Percentiles rank a stretch among this genome's conserved stretches.
These are phyloP conservation scores for Desmodus rotundus DNA, from an alignment of 2,113 vertebrate species.

Conservation along the genomic window DNA sequence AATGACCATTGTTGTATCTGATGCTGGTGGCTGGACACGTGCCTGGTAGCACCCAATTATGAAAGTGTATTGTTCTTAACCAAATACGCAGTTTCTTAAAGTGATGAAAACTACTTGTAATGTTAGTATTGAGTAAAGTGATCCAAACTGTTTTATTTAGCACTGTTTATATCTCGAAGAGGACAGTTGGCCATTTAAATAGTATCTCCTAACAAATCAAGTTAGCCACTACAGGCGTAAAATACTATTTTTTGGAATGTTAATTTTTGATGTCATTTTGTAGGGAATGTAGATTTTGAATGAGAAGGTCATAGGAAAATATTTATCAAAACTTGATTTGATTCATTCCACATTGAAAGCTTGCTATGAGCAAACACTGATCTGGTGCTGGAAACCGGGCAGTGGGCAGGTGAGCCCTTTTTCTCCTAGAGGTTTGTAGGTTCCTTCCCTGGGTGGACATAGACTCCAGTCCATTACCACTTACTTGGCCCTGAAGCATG, in stretches of 20 bases:
- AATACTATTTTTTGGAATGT: not conserved
- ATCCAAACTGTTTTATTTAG: not conserved
- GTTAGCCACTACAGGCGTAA: not conserved
- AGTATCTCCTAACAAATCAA: not conserved
- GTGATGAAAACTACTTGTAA: not conserved
- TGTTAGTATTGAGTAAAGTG: not conserved
- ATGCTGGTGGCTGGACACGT: rapidly evolving
- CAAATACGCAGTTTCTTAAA: rapidly evolving
- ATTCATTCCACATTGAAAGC: too few relatives aligned
- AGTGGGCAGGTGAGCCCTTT: not conserved
- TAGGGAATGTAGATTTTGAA: not conserved
- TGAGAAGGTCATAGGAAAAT: not conserved
- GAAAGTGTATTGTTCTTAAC: rapidly evolving
- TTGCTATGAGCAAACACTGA: rapidly evolving
- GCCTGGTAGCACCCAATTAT: rapidly evolving
- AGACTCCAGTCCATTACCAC: rapidly evolving
- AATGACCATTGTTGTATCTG: rapidly evolving
- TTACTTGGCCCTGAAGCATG: not conserved
- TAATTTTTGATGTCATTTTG: not conserved
- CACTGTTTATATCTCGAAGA: not conserved
- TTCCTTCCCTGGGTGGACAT: rapidly evolving
- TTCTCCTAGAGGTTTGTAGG: not conserved
- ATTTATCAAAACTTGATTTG: not conserved
- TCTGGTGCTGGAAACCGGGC: not conserved
- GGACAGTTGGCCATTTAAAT: not conserved